Conservation (phyloP, 2,797 vertebrate genomes). For the Miichthys miiuy region DNA sequence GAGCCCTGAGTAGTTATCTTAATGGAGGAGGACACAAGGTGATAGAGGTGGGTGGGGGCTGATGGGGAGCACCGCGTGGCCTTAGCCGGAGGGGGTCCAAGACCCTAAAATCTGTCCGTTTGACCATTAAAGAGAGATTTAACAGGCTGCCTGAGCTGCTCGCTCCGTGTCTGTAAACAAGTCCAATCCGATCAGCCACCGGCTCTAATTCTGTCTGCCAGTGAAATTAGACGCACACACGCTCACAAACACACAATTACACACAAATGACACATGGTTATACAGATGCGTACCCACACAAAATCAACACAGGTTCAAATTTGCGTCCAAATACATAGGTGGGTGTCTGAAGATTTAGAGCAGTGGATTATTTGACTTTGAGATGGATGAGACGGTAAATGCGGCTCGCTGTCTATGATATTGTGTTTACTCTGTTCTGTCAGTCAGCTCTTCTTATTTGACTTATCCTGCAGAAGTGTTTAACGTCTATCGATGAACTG, state of each 20-base stretch:
- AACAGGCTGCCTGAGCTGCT: constrained; percentile 87
- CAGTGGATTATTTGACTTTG: constrained; percentile 58
- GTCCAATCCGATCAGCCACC: constrained; percentile 89
- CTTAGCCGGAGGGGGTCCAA: constrained; percentile 59
- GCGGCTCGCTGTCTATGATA: constrained; percentile 27
- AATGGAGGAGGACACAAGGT: constrained; percentile 79
- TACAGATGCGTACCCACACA: constrained; percentile 53
- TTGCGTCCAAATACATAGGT: constrained; percentile 58
- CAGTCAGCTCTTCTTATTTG: constrained; percentile 48
- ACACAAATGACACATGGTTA: constrained; percentile 64
- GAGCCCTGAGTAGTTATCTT: constrained; percentile 77
- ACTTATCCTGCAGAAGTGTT: constrained; percentile 50
- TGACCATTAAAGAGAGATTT: constrained; percentile 90
- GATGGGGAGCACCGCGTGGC: constrained; percentile 37
- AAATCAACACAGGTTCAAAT: constrained; percentile 65
- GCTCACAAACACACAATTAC: constrained; percentile 65
- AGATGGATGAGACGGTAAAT: constrained; percentile 47
- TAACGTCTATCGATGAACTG: constrained; percentile 46
- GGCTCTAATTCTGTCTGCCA: constrained; percentile 88
- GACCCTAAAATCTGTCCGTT: constrained; percentile 86
- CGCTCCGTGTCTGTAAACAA: constrained; percentile 88
- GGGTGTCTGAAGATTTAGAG: constrained; percentile 56
- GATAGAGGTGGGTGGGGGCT: constrained; percentile 65
- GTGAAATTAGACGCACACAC: constrained; percentile 75
- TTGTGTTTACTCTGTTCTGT: constrained; percentile 50